phyloP scores from a whole-genome alignment of 2,113 vertebrate genomes.

The Blennius ocellaris region DNA sequence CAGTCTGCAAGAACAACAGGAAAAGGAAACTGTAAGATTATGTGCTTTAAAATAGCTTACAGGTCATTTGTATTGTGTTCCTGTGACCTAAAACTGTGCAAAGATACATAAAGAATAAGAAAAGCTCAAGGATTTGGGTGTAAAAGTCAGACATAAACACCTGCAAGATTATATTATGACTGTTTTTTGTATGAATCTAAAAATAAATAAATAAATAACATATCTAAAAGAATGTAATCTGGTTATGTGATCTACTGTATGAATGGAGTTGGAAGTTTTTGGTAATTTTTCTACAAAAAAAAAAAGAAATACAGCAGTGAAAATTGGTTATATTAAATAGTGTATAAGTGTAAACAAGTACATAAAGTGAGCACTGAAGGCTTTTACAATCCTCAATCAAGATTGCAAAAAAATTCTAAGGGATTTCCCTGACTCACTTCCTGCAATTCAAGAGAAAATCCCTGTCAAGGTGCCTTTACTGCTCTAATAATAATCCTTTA shows the following conservation, averaged over 20 bases:
- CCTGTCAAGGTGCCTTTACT: slow-evolving; percentile 48
- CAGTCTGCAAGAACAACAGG: slow-evolving; percentile 86
- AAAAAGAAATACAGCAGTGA: background rate
- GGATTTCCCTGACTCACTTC: slow-evolving; percentile 80
- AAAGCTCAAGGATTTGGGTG: background rate
- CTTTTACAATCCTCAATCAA: slow-evolving; percentile 48
- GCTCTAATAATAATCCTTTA: slow-evolving; percentile 31
- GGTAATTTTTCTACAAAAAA: background rate
- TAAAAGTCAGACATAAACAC: slow-evolving; percentile 6
- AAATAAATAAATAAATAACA: too few species aligned
- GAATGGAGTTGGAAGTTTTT: background rate
- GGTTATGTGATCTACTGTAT: too few species aligned
- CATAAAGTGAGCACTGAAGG: slow-evolving; percentile 32
- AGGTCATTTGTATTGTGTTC: slow-evolving; percentile 69
- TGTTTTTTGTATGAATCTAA: background rate
- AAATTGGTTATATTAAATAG: background rate
- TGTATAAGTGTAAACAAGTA: slow-evolving; percentile 11
- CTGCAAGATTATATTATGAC: background rate
- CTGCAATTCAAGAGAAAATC: slow-evolving; percentile 73
- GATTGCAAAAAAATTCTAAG: slow-evolving; percentile 56
- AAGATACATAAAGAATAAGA: slow-evolving; percentile 13
- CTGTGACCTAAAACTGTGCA: slow-evolving; percentile 54
- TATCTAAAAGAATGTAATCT: too few species aligned
- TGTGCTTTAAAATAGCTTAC: slow-evolving; percentile 75
- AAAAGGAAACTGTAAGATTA: slow-evolving; percentile 81